Conservation (phyloP, 1,140 invertebrate species). For the Chionoecetes opilio region DNA sequence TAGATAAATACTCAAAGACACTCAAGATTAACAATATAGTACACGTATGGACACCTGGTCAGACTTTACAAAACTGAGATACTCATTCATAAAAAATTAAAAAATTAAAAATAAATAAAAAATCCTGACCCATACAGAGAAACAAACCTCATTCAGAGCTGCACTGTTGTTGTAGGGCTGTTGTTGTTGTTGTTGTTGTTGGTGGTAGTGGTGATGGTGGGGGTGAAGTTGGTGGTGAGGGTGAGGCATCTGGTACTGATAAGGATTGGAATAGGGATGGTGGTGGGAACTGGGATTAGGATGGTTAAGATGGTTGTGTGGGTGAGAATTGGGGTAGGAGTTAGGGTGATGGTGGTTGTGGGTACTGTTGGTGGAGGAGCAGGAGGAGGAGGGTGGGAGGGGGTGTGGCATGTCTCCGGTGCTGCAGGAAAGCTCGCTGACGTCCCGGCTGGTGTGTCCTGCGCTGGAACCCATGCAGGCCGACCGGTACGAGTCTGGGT, state of each 20-base stretch:
- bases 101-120: neutral
- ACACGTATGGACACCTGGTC: no score
- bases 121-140: neutral
- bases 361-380: neutral
- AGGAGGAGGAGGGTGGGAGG: neutral
- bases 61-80: no score
- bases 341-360: conserved; percentile 27
- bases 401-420: neutral
- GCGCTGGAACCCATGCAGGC: conserved; percentile 64
- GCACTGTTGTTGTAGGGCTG: neutral
- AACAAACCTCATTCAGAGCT: conserved; percentile 52
- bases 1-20: no score
- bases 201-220: neutral
- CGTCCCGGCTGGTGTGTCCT: conserved; percentile 69
- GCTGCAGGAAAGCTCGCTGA: conserved; percentile 58
- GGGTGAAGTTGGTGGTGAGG: neutral
- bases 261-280: neutral
- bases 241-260: no score
- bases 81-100: neutral
- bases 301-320: neutral
- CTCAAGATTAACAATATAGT: no score
- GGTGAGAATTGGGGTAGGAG: neutral
- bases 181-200: neutral
- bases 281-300: neutral
- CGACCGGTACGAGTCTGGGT: conserved; percentile 65